Evolutionary conservation across 2,797 vertebrate genomes (phyloP).

Genomic region (Acanthurus tractus): DNA sequence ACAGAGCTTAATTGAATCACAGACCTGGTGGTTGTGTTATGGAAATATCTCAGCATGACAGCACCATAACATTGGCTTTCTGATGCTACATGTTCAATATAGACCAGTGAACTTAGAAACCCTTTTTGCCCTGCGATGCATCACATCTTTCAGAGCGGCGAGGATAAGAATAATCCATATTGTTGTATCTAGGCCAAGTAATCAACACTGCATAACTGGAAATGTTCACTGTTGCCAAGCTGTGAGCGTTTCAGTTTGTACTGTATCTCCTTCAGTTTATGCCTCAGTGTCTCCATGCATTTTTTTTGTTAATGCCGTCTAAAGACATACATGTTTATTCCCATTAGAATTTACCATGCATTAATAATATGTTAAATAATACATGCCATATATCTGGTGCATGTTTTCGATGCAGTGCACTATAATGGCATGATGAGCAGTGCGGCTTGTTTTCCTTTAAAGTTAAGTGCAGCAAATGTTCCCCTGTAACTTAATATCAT

Average conservation of each 20-base stretch:
- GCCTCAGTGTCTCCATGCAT: constrained; percentile 37
- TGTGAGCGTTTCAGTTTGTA: constrained; percentile 46
- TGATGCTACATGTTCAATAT: constrained; percentile 46
- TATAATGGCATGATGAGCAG: constrained; percentile 34
- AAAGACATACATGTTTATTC: constrained; percentile 67
- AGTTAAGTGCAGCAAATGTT: constrained; percentile 52
- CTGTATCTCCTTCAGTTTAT: constrained; percentile 44
- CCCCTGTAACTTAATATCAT: constrained; percentile 9
- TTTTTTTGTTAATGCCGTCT: constrained; percentile 43
- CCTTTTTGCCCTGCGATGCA: constrained; percentile 62
- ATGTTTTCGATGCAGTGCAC: constrained; percentile 54
- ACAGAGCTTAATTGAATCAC: constrained; percentile 45
- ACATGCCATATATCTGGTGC: constrained; percentile 57
- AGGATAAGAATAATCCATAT: constrained; percentile 79
- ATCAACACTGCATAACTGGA: constrained; percentile 75
- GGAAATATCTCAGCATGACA: constrained; percentile 38
- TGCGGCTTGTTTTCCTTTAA: constrained; percentile 33
- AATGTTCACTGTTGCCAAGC: constrained; percentile 61
- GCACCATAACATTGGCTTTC: constrained; percentile 43
- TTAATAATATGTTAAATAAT: constrained; percentile 78
- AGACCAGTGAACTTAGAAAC: constrained; percentile 69
- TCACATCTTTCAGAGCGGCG: constrained; percentile 50
- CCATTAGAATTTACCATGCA: constrained; percentile 65
- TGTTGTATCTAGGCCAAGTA: constrained; percentile 81
- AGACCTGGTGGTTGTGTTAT: constrained; percentile 41